A percentile compares a stretch with the other conserved stretches of the same genome.
These are phyloP conservation scores for Heterotilapia buettikoferi DNA, from an alignment of 2,113 vertebrate genomes.

Conservation along the genomic window DNA sequence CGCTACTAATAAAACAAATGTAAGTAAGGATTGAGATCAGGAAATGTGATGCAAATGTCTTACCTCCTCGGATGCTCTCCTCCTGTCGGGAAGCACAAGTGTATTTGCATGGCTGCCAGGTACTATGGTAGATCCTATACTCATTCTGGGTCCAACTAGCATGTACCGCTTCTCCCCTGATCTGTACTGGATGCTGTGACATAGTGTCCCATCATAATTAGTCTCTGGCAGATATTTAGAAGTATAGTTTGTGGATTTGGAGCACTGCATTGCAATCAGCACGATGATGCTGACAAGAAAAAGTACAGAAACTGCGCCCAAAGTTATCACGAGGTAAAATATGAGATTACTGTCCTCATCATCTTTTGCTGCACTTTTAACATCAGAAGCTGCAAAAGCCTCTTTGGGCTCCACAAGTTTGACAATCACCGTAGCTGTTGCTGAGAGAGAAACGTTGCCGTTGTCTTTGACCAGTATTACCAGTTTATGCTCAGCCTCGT, in stretches of 20 bases:
- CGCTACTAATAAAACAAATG: not conserved
- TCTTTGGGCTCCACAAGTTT: not conserved
- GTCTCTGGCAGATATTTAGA: not conserved
- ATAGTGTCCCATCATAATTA: not conserved
- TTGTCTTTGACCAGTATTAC: no score
- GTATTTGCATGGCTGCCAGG: fast-evolving
- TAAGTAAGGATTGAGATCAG: not conserved
- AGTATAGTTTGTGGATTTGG: not conserved
- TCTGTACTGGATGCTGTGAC: not conserved
- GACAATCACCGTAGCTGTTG: not conserved
- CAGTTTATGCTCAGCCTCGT: no score
- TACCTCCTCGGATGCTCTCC: not conserved
- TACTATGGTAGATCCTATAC: fast-evolving
- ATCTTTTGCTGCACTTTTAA: not conserved
- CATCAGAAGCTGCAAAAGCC: not conserved
- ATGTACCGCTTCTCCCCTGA: not conserved
- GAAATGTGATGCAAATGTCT: not conserved
- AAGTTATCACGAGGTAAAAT: not conserved
- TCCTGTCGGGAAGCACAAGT: fast-evolving
- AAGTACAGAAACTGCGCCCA: fast-evolving
- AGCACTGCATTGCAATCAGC: not conserved
- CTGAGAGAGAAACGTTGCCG: no score
- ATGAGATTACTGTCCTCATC: fast-evolving
- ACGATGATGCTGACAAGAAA: fast-evolving
- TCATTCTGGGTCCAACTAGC: not conserved